Percentiles rank a stretch among this genome's conserved stretches.
Conservation (phyloP, 2,797 vertebrate genomes). For the Lepidocolaptes lacrymiger region DNA sequence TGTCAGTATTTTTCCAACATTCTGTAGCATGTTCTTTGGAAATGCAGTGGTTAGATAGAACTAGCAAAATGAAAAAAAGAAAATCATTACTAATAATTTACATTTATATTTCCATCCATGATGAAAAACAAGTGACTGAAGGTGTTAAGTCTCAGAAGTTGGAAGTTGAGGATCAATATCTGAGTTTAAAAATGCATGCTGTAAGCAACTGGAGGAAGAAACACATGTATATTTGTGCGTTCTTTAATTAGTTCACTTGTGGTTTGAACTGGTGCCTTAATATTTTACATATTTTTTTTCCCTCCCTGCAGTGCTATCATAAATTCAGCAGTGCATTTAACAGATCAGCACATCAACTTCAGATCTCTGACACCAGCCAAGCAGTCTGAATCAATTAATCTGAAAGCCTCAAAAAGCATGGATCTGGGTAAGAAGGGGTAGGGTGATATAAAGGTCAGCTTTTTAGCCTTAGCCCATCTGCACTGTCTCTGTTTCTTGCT, state of each 20-base stretch:
- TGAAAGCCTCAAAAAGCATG: slow-evolving; percentile 96
- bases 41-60: background rate
- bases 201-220: background rate
- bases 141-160: slow-evolving; percentile 17
- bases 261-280: slow-evolving; percentile 44
- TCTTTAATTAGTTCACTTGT: slow-evolving; percentile 37
- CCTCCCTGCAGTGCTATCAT: slow-evolving; percentile 65
- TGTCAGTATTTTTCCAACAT: background rate
- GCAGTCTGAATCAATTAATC: slow-evolving; percentile 84
- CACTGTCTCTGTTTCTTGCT: slow-evolving; percentile 36
- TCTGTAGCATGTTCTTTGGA: background rate
- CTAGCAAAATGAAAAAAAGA: background rate
- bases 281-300: background rate
- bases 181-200: slow-evolving; percentile 27
- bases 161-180: slow-evolving; percentile 23
- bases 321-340: slow-evolving; percentile 72
- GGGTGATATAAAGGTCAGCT: slow-evolving; percentile 39
- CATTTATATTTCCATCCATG: background rate
- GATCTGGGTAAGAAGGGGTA: slow-evolving; percentile 89
- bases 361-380: slow-evolving; percentile 73
- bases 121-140: slow-evolving; percentile 11
- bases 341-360: slow-evolving; percentile 77
- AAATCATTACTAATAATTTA: background rate
- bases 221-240: background rate
- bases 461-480: slow-evolving; percentile 22